Base-by-base conservation (phyloP, 2,113 vertebrate genomes). In the Dendrocopos noguchii region DNA sequence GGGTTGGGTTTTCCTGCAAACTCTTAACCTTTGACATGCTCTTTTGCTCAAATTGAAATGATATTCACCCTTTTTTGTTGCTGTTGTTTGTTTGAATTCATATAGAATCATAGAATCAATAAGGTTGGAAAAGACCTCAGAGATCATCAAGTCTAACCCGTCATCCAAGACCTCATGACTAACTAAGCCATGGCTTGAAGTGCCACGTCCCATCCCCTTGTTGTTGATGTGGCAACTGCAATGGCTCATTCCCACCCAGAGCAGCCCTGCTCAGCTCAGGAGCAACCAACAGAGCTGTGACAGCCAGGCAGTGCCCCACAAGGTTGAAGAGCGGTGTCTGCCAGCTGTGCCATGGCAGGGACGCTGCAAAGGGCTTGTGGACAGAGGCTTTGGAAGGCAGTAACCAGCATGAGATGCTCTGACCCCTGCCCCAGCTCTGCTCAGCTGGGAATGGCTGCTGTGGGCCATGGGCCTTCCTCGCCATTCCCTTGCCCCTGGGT, bases 261-360 rank as follows among this genome's bases (percentile, higher is more conserved):
- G 7, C 6, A 5, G 10, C 11, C 33, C n/a, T 25, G 20, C 16
- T 27, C 73, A 4, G 22, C 66, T n/a, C 34, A 16, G 15, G 11
- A 55, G 14, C 1, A 1, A 15, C 17, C 1, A 9, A 6, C 7
- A 21, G 18, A 55, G 9, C 22, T 6, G 10, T 11, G 22, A 4
- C 34, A 50, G 65, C 15, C 36, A 18, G 44, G 31, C 10, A 1
- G 0, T 2, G 61, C 59, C 22, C 21, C 27, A 6, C 2, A 2
- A 36, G 17, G 13, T 6, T 0, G 0, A 24, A 6, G 5, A 7
- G 12, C 0, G 1, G 2, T 1, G n/a, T 6, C 4, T 5, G 16
- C 2, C 52, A 22, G 29, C 42, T 8, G 17, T 21, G 39, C 61
- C 24, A 36, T 17, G 61, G 25, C 15, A 1, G 29, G 5, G 72